phyloP scores from a whole-genome alignment of 2,113 vertebrate genomes.

The Nicator chloris region DNA sequence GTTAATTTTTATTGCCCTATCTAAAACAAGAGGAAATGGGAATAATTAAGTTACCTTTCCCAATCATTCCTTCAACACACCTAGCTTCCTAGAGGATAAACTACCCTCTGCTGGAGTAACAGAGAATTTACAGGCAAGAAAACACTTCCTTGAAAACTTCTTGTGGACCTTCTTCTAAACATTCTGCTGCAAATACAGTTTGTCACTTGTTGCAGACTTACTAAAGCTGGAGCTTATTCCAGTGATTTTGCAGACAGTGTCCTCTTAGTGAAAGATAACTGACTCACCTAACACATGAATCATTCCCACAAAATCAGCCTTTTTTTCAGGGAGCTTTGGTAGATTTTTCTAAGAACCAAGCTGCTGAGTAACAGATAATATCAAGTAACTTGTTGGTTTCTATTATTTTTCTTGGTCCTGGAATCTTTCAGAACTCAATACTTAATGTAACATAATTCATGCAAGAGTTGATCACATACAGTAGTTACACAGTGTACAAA shows the following conservation, averaged over 20 bases:
- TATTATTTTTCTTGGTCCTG: neutral
- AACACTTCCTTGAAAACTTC: neutral
- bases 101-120: conserved; percentile 63
- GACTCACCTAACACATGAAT: neutral
- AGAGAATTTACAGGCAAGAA: conserved; percentile 35
- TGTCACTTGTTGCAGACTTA: neutral
- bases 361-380: neutral
- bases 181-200: neutral
- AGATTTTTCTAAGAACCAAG: neutral
- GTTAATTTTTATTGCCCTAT: conserved; percentile 40
- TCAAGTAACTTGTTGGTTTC: neutral
- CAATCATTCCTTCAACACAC: neutral
- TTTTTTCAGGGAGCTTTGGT: neutral
- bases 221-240: neutral
- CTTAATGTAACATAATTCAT: neutral
- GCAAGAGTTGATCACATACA: neutral
- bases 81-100: conserved; percentile 61
- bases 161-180: neutral
- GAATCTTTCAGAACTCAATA: neutral
- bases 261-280: neutral
- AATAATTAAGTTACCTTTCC: conserved; percentile 42
- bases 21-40: conserved; percentile 12
- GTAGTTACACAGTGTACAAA: neutral
- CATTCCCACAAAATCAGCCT: neutral
- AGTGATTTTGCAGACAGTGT: neutral